Base-by-base conservation (phyloP, 2,888 invertebrate species). In the Cryptosula pallasiana region DNA sequence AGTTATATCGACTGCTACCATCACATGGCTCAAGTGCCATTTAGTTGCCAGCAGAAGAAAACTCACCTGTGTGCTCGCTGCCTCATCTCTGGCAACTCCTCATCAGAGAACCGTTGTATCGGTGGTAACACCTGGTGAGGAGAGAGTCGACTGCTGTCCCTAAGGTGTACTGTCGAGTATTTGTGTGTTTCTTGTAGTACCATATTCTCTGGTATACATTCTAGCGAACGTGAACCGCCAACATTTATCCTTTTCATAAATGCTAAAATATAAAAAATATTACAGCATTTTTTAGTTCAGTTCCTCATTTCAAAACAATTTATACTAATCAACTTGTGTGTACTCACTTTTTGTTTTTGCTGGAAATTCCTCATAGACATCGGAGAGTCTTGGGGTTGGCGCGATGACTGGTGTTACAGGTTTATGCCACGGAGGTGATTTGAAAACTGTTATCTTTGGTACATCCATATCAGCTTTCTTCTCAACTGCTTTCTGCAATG, bases 81-180 rank as follows among this genome's bases (percentile, higher is more conserved):
- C n/a, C 63, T 63, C 63, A 63, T 63, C 32, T 63, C 63, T 13
- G 63, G 63, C 29, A 63, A n/a, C 9, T 63, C 63, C 13, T 63
- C 63, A 32, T 63, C 63, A 32, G 25, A 20, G 27, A 20, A 63
- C 13, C 63, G 2, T 32, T 63, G 63, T 63, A 63, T 63, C 27
- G 63, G 63, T 29, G 63, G 63, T n/a, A 63, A 32, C 27, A 63
- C 63, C 63, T 63, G 63, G 34, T 63, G 63, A 9, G 63, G 63
- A 13, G 63, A 63, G 27, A 63, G 63, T n/a, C 63, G 2, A 16
- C 13, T 16, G 27, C 63, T 32, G 63, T 63, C 63, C 32, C 27
- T 9, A 13, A 63, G 32, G 63, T 63, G 63, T 63, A 32, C 32
- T 27, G 63, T 63, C 3, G 63, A 63, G 63, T 63, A 63, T 63